A percentile compares a stretch with the other conserved stretches of the same genome.
phyloP scores from a whole-genome alignment of 2,888 invertebrate species.

The Epirrhoe tristata region DNA sequence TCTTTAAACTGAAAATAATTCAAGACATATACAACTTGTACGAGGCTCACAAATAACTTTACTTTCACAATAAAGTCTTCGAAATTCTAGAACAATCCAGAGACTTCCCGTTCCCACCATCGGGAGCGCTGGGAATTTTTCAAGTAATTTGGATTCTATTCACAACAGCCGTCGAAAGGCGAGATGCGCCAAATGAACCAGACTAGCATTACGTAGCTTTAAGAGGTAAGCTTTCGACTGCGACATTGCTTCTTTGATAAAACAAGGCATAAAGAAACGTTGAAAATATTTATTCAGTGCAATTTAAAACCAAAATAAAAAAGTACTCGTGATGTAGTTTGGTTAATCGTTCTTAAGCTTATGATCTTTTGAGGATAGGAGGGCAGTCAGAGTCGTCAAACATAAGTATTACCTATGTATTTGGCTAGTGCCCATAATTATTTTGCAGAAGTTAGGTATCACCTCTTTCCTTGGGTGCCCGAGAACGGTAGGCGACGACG shows the following conservation, averaged over 20 bases:
- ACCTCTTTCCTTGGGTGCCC: too few relatives aligned
- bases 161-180: constrained; percentile 70
- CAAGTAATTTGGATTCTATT: constrained; percentile 80
- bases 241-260: constrained; percentile 3
- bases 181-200: constrained; percentile 72
- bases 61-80: constrained; percentile 8
- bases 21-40: background rate
- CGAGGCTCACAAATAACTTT: background rate
- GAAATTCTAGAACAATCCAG: constrained; percentile 54
- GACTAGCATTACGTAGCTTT: constrained; percentile 17
- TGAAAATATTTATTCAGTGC: background rate
- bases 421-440: too few relatives aligned
- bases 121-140: constrained; percentile 70
- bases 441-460: too few relatives aligned
- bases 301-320: too few relatives aligned
- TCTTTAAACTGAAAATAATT: too few relatives aligned
- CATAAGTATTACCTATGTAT: too few relatives aligned
- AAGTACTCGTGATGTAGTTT: too few relatives aligned
- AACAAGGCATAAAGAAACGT: background rate
- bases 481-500: too few relatives aligned
- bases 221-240: constrained; percentile 9
- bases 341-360: too few relatives aligned
- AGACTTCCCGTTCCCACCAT: constrained; percentile 46
- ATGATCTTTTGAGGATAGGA: too few relatives aligned
- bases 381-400: too few relatives aligned